Evolutionary conservation across 2,113 vertebrate genomes (phyloP), one percentile per base, ranked within the genome.

Genomic region (Elaphurus davidianus): DNA sequence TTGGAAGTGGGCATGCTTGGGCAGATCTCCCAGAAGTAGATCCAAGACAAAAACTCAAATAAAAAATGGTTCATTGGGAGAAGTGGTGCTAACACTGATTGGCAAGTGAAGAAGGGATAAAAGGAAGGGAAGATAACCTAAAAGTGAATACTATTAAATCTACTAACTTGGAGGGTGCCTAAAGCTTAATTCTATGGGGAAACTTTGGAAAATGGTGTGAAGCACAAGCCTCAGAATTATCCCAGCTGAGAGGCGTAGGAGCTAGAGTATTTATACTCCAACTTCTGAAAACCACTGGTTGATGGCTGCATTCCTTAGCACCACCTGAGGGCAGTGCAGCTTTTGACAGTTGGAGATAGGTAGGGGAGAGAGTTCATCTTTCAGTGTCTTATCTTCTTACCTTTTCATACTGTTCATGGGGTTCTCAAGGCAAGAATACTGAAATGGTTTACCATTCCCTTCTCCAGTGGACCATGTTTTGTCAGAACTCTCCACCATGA

Each of bases 271-370:
- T 89, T 7, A 28, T 23, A 25, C 0, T 2, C 17, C 28, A 36
- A 1, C 11, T 45, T 64, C 60, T 25, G 14, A 28, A 6, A 25
- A 40, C 28, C 43, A 10, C 1, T 2, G 57, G 36, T 3, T 27
- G 79, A 30, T 30, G 45, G 25, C 27, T 36, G 6, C 71, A 8
- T 19, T n/a, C 43, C 71, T 87, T 23, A 25, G 89, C 17, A 43
- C 64, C 8, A 0, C 36, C 27, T 30, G 25, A 47, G 91, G 67
- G 60, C 43, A 67, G 33, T n/a, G 21, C 8, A 6, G 7, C 14
- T 19, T 45, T 33, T 9, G 28, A 14, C 1, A 5, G 36, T 7
- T 11, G 8, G 60, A 2, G 36, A 27, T 36, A 19, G 9, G 1
- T 43, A 36, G 57, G 11, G 36, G 10, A 40, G 67, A 71, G 21